Base-by-base conservation (phyloP, 2,888 invertebrate species). In the Cheilosia scutellata region DNA sequence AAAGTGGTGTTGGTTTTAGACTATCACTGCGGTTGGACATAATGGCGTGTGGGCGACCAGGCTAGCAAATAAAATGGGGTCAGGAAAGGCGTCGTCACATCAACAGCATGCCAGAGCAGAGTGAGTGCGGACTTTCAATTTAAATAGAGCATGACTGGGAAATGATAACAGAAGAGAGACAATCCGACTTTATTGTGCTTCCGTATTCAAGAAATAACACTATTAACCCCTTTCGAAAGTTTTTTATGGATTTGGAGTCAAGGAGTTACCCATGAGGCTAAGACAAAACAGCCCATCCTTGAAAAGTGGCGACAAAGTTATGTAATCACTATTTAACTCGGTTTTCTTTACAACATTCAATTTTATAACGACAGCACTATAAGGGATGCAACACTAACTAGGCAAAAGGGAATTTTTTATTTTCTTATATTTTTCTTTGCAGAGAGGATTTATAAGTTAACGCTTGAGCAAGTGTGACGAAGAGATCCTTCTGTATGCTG, bases 401-500 rank as follows among this genome's bases (percentile, higher is more conserved):
- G 29, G 82, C 58, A 76, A 65, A 65, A 53, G 62, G 65, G 42
- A 60, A 74, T 68, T 11, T 20, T 11, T 0, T 37, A 11, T 4
- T 2, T 37, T 11, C 1, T 33, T 11, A 3, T 20, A 20, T 20
- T 37, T 37, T 37, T 42, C 71, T 66, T 62, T 65, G 65, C 57
- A 20, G 2, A 55, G 71, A 71, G 65, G 82, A 82, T 77, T 66
- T 72, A 77, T 60, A 72, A 82, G 65, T 82, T 72, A 72, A 77
- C 66, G 77, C 77, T 82, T 53, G 60, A 72, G 66, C 60, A 72
- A 82, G 82, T 72, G 77, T 82, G 76, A 82, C 77, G 77, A 66
- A 76, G 77, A 55, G 72, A 55, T 72, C 44, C 42, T 37, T 72
- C 33, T 29, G 42, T n/a, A n/a, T 44, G 40, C 51, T 27, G 27